Conservation (phyloP, 2,888 invertebrate species). For the Lathronympha strigana region DNA sequence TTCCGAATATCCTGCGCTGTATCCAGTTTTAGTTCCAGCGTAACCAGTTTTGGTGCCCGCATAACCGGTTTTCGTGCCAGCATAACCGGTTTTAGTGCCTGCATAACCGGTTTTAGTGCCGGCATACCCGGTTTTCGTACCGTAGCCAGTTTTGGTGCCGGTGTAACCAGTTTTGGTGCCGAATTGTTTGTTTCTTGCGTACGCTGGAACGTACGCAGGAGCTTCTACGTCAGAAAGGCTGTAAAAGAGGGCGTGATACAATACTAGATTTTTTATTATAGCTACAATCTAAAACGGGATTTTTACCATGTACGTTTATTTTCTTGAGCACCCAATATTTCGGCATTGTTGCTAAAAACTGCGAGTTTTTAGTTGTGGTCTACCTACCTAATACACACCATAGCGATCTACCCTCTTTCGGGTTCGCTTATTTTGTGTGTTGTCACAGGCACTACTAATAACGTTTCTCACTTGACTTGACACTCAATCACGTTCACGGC, state of each 20-base stretch:
- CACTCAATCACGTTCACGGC: no score
- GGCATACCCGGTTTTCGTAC: conserved; percentile 46
- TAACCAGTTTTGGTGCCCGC: conserved; percentile 46
- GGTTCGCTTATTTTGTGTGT: no score
- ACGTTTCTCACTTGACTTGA: no score
- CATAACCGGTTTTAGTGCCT: conserved; percentile 46
- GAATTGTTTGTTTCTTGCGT: conserved; percentile 54
- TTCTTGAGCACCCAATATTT: no score
- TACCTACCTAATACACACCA: no score
- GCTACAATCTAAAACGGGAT: no score
- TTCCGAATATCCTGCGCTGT: conserved; percentile 55
- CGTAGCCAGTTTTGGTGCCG: conserved; percentile 38
- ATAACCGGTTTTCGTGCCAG: conserved; percentile 45
- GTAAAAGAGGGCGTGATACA: conserved; percentile 43
- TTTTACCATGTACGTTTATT: no score
- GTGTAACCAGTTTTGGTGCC: conserved; percentile 1
- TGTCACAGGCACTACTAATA: no score
- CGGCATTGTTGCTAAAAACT: no score
- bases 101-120: conserved; percentile 37
- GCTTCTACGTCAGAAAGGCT: conserved; percentile 77
- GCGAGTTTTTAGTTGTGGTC: no score
- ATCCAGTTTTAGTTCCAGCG: conserved; percentile 47
- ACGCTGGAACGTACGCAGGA: conserved; percentile 66
- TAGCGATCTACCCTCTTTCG: no score
- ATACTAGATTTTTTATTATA: background rate